phyloP scores from a whole-genome alignment of 1,140 invertebrate genomes.

The Brachionus rubens region DNA sequence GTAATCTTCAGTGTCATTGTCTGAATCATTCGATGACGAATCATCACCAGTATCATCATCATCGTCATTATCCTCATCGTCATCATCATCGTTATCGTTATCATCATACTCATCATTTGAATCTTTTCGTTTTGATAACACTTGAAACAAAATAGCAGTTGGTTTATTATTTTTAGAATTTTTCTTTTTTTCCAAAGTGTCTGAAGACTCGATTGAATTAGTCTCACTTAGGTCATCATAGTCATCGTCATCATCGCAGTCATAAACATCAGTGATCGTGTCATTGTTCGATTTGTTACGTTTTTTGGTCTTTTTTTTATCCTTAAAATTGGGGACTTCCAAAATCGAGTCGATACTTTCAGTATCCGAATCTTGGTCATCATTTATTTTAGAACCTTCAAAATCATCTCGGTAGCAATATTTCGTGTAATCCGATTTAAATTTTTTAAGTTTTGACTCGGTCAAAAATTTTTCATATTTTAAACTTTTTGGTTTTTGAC shows the following conservation, averaged over 20 bases:
- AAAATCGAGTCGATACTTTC: constrained; percentile 8
- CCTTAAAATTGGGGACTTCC: not conserved
- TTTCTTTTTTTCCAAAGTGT: not conserved
- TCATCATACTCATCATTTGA: not conserved
- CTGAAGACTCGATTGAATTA: not conserved
- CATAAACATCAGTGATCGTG: not conserved
- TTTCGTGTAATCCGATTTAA: not conserved
- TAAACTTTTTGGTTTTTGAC: not conserved
- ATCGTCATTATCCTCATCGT: constrained; percentile 3
- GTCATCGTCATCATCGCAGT: not conserved
- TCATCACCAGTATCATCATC: not conserved
- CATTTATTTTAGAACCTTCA: not conserved
- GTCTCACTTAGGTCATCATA: not conserved
- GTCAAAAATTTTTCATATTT: constrained; percentile 24
- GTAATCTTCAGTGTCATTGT: not conserved
- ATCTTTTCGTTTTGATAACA: not conserved
- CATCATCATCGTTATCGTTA: not conserved
- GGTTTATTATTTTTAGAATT: constrained; percentile 1
- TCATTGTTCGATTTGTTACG: not conserved
- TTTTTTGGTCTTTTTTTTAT: not conserved
- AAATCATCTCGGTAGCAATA: not conserved
- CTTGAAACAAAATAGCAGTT: constrained; percentile 7
- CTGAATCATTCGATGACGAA: not conserved
- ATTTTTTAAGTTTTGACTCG: not conserved
- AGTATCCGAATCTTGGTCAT: not conserved